Conservation (phyloP, 2,888 invertebrate genomes). For the Protophormia terraenovae region DNA sequence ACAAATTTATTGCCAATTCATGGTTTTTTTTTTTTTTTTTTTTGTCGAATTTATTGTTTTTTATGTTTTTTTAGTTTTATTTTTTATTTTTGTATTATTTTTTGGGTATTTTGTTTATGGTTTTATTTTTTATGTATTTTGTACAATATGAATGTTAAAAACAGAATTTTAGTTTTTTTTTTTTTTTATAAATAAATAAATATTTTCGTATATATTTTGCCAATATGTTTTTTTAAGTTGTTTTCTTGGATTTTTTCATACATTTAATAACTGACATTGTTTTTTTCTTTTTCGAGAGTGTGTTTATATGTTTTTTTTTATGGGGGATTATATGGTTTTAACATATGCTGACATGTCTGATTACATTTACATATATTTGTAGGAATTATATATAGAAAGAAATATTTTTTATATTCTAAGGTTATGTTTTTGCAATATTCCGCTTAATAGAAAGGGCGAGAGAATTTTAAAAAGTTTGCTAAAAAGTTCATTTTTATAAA, state of each 20-base stretch:
- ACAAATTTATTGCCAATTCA: conserved; percentile 58
- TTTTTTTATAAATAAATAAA: not conserved
- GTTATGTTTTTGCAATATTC: too few species aligned
- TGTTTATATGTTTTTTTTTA: not conserved
- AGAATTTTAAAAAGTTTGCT: too few species aligned
- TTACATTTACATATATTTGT: not conserved
- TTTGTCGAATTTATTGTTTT: conserved; percentile 14
- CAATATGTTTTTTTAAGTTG: conserved; percentile 2
- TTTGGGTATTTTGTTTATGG: conserved; percentile 11
- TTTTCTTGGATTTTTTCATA: not conserved
- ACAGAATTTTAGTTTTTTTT: not conserved
- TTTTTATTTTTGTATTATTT: not conserved
- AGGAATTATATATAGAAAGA: not conserved
- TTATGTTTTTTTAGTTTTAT: too few species aligned
- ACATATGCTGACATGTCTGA: conserved; percentile 14
- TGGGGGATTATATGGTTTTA: not conserved
- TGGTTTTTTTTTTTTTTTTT: too few species aligned
- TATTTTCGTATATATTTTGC: conserved; percentile 4
- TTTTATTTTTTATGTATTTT: conserved; percentile 28
- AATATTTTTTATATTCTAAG: not conserved
- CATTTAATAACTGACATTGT: conserved; percentile 15
- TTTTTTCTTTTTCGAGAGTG: not conserved
- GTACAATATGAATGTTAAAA: not conserved
- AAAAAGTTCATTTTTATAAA: too few species aligned
- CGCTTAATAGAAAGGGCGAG: too few species aligned